A percentile compares a stretch with the other conserved stretches of the same genome.
Evolutionary conservation across 1,140 invertebrate genomes (phyloP).

Genomic region (Conus ventricosus): DNA sequence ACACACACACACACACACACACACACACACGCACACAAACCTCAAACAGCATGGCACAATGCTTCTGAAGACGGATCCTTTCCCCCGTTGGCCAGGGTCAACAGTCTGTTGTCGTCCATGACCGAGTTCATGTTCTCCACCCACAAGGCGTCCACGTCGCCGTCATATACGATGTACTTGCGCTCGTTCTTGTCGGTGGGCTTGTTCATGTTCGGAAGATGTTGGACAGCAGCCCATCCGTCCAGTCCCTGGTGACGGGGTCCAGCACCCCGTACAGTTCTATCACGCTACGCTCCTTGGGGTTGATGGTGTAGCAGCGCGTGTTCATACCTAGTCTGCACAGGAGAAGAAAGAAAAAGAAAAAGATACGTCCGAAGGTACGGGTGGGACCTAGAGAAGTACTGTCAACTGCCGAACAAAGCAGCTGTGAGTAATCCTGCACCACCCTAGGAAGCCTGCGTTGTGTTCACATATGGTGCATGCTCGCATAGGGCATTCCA

Average conservation of each 20-base stretch:
- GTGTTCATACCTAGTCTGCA: conserved; percentile 81
- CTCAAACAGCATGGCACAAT: conserved; percentile 90
- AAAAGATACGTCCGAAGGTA: neutral
- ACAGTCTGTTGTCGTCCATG: conserved; percentile 92
- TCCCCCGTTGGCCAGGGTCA: conserved; percentile 91
- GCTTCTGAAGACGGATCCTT: conserved; percentile 85
- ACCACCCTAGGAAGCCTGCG: no score
- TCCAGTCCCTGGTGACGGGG: conserved; percentile 90
- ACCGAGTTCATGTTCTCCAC: conserved; percentile 96
- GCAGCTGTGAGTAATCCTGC: no score
- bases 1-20: no score
- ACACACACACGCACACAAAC: conserved; percentile 68
- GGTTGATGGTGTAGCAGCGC: conserved; percentile 84
- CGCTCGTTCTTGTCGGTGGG: conserved; percentile 80
- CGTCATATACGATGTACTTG: conserved; percentile 90
- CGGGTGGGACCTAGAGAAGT: no score
- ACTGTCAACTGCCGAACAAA: no score
- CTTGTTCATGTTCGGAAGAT: conserved; percentile 91
- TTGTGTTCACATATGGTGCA: no score
- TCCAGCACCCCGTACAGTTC: conserved; percentile 92
- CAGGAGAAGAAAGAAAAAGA: neutral
- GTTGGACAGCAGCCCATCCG: conserved; percentile 89
- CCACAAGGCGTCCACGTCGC: conserved; percentile 92
- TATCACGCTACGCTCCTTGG: conserved; percentile 86
- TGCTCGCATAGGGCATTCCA: no score